These are phyloP conservation scores for Dryobota labecula DNA, from an alignment of 2,888 invertebrate species.

Conservation along the genomic window DNA sequence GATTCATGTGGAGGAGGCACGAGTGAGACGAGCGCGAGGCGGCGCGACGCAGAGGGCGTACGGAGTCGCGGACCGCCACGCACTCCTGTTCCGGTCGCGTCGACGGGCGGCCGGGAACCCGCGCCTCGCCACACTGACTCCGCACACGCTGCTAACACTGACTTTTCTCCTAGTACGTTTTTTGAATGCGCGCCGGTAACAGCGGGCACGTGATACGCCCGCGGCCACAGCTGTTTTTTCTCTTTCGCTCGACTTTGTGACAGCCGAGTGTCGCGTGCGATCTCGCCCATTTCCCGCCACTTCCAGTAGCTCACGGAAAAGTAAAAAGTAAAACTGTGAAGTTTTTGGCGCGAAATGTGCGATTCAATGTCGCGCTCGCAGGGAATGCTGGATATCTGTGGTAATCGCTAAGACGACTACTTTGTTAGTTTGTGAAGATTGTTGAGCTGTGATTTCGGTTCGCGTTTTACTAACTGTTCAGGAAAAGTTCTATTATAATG, in stretches of 20 bases:
- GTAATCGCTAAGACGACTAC: slow-evolving; percentile 78
- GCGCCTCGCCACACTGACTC: slow-evolving; percentile 87
- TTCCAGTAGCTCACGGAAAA: slow-evolving; percentile 77
- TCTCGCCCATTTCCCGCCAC: slow-evolving; percentile 86
- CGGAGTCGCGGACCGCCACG: slow-evolving; percentile 87
- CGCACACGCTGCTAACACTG: slow-evolving; percentile 80
- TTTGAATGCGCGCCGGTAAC: slow-evolving; percentile 88
- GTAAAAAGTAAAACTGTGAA: slow-evolving; percentile 73
- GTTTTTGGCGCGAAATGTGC: slow-evolving; percentile 89
- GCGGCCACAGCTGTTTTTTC: slow-evolving; percentile 86
- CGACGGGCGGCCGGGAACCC: slow-evolving; percentile 90
- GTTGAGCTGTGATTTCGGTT: slow-evolving; percentile 80
- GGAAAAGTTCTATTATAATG: slow-evolving; percentile 82
- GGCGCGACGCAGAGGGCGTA: slow-evolving; percentile 91
- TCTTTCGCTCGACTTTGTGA: slow-evolving; percentile 86
- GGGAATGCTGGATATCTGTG: slow-evolving; percentile 74
- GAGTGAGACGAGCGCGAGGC: slow-evolving; percentile 88
- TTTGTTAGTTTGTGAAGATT: slow-evolving; percentile 81
- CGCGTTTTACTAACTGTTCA: slow-evolving; percentile 72
- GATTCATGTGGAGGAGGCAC: slow-evolving; percentile 69
- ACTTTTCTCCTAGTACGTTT: slow-evolving; percentile 87
- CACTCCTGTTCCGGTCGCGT: slow-evolving; percentile 90
- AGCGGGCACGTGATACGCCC: slow-evolving; percentile 88
- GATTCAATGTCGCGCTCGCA: slow-evolving; percentile 64
- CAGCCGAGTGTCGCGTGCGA: slow-evolving; percentile 86